Base-by-base conservation (phyloP, 2,888 invertebrate genomes). In the Drosophila diplacantha region DNA sequence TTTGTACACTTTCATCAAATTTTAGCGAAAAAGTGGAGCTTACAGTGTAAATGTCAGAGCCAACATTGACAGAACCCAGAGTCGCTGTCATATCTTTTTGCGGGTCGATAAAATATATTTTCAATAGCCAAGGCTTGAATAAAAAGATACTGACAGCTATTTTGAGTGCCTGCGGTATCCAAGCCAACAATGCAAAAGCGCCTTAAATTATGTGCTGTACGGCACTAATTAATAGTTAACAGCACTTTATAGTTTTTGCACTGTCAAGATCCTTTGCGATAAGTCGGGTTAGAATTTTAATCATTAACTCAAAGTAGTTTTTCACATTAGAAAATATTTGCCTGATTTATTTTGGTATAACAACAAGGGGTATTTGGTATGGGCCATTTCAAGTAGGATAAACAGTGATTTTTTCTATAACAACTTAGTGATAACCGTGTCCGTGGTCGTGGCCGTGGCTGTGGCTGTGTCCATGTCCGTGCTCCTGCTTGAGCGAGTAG, bases 401-500 rank as follows among this genome's bases (percentile, higher is more conserved):
- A 38, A 57, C 55, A 74, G 55, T 14, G 22, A 6, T 18, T 16
- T 8, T 20, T 7, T 24, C 3, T 8, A 24, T 9, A 18, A 7
- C 31, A 57, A 39, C 4, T 69, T 60, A 77, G 31, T 76, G 71
- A 35, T 80, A 65, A 57, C 81, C 78, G 64, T 74, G 71, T n/a
- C 59, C 72, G 35, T 51, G 66, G 12, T 49, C 51, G 8, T 61
- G 56, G 5, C 52, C 64, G 4, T 55, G 63, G 8, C 53, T 43
- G 31, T 72, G 72, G 3, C 41, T 43, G 35, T 75, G 73, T n/a
- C 74, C 72, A 7, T 63, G 58, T 22, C 78, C 81, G 29, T 81
- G 82, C 9, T 83, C 82, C 50, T 82, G 82, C 46, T 81, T 81
- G 53, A 83, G 20, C 0, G 81, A 66, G 47, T 73, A 83, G 52